These are phyloP conservation scores for Plagodis pulveraria DNA, from an alignment of 2,888 invertebrate species.

Conservation along the genomic window DNA sequence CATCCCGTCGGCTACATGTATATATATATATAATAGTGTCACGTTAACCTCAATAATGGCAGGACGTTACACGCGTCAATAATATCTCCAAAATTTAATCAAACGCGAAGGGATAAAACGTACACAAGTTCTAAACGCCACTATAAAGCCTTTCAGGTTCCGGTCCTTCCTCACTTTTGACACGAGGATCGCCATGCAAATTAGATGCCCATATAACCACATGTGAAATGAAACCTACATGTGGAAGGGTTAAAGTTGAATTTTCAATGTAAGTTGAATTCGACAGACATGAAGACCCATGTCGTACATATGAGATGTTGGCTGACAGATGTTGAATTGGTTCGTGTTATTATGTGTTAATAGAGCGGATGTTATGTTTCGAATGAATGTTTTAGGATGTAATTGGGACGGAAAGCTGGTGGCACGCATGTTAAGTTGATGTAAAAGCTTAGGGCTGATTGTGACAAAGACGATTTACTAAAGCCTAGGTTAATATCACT, in stretches of 20 bases:
- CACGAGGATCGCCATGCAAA: slow-evolving; percentile 54
- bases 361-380: slow-evolving; percentile 36
- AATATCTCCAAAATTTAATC: slow-evolving; percentile 33
- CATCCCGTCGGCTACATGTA: no score
- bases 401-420: slow-evolving; percentile 23
- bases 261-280: slow-evolving; percentile 19
- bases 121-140: slow-evolving; percentile 51
- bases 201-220: slow-evolving; percentile 36
- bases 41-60: slow-evolving; percentile 13
- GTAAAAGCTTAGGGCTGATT: no score
- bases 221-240: slow-evolving; percentile 24
- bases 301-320: slow-evolving; percentile 44
- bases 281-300: slow-evolving; percentile 38
- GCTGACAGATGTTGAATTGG: slow-evolving; percentile 50
- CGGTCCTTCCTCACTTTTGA: slow-evolving; percentile 51
- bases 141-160: slow-evolving; percentile 43
- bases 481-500: no score
- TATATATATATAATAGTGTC: no score
- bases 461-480: no score
- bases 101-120: slow-evolving; percentile 47
- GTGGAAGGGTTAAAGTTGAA: slow-evolving; percentile 17
- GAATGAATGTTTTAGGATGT: slow-evolving; percentile 18
- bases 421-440: slow-evolving; percentile 7
- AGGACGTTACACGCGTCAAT: slow-evolving; percentile 25
- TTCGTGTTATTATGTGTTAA: slow-evolving; percentile 42